Percentiles rank a stretch among this genome's conserved stretches.
Evolutionary conservation across 1,140 invertebrate genomes (phyloP).

Genomic region (Zaprionus nigranus): DNA sequence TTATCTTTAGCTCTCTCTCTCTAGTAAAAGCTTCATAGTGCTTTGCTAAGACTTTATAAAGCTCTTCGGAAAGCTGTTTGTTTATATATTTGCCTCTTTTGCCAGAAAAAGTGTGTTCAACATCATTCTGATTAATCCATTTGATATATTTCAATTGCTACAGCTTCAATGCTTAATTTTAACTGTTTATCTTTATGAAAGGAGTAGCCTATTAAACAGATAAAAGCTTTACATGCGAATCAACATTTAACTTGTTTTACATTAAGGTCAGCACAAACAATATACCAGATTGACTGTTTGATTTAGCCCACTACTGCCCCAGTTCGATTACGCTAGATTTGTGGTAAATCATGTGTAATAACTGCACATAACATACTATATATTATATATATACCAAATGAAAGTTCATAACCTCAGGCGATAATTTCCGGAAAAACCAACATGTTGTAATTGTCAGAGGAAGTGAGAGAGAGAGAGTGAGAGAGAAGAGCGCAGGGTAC

Average conservation of each 20-base stretch:
- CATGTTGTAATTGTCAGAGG: constrained; percentile 11
- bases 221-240: too few species aligned
- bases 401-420: not conserved
- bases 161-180: too few species aligned
- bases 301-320: not conserved
- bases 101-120: too few species aligned
- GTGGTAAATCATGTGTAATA: not conserved
- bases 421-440: constrained; percentile 10
- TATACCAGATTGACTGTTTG: not conserved
- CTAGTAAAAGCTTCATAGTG: not conserved
- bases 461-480: too few species aligned
- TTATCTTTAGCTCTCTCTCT: not conserved
- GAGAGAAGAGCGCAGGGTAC: not conserved
- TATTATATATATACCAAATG: too few species aligned
- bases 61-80: not conserved
- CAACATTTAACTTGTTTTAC: not conserved
- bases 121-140: too few species aligned
- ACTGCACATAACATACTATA: too few species aligned
- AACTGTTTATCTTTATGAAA: too few species aligned
- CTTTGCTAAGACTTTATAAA: not conserved
- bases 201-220: too few species aligned
- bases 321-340: not conserved
- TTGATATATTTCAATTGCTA: too few species aligned
- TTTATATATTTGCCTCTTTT: too few species aligned
- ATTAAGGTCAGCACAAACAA: too few species aligned